Conservation (phyloP, 2,888 invertebrate species). For the Brachypterus glaber region DNA sequence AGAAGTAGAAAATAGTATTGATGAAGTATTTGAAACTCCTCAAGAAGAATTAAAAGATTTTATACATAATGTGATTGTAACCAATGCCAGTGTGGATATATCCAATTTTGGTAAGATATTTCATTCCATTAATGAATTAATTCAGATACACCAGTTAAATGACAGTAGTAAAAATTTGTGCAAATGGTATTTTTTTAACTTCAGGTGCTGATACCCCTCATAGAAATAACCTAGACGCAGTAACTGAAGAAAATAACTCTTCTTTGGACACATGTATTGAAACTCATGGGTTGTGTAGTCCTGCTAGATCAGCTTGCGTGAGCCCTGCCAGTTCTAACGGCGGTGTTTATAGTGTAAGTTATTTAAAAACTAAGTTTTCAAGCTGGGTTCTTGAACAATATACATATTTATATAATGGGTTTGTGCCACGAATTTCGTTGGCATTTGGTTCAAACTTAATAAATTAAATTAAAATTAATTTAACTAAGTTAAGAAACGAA, state of each 20-base stretch:
- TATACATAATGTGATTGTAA: constrained; percentile 58
- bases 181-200: constrained; percentile 5
- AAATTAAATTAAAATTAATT: no score
- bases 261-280: constrained; percentile 39
- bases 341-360: constrained; percentile 74
- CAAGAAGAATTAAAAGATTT: constrained; percentile 31
- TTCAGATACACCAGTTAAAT: no score
- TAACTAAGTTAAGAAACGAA: no score
- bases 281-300: constrained; percentile 38
- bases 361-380: constrained; percentile 4
- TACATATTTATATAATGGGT: not conserved
- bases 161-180: no score
- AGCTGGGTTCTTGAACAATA: not conserved
- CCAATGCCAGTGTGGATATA: constrained; percentile 62
- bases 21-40: constrained; percentile 11
- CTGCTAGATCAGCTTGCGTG: constrained; percentile 51
- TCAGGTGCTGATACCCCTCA: constrained; percentile 43
- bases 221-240: constrained; percentile 45
- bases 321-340: constrained; percentile 89
- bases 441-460: no score
- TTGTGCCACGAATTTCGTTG: no score
- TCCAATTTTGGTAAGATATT: constrained; percentile 26
- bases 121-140: no score
- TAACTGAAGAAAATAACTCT: constrained; percentile 49
- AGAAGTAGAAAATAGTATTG: no score